phyloP scores from a whole-genome alignment of 2,797 vertebrate species.

The Enteromius afrohamiltoni region DNA sequence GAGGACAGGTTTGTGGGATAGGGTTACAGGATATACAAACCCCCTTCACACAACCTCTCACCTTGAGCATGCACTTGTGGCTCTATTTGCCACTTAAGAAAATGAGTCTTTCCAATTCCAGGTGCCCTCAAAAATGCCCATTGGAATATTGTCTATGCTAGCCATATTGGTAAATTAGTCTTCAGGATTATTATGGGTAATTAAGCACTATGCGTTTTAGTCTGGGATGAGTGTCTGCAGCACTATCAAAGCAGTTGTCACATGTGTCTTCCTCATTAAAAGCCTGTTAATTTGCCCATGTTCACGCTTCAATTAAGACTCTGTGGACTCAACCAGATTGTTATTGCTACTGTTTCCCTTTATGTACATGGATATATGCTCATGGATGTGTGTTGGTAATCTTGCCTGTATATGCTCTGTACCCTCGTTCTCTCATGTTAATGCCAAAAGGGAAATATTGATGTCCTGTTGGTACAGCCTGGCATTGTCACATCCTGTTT shows the following conservation, averaged over 20 bases:
- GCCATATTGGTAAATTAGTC: not conserved
- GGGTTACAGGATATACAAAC: constrained; percentile 18
- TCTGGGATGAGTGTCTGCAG: constrained; percentile 18
- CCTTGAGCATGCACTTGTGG: constrained; percentile 24
- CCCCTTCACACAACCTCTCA: constrained; percentile 14
- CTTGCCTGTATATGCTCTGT: not conserved
- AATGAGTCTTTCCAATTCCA: constrained; percentile 20
- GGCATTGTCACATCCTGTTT: constrained; percentile 44
- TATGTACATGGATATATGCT: not conserved
- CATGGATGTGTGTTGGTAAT: constrained; percentile 6
- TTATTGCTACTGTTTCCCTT: constrained; percentile 2
- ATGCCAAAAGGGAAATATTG: constrained; percentile 27
- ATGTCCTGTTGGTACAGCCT: constrained; percentile 29
- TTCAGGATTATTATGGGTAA: constrained; percentile 7
- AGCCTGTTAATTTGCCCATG: constrained; percentile 6
- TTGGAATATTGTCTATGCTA: constrained; percentile 25
- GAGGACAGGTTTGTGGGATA: constrained; percentile 21
- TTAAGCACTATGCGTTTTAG: constrained; percentile 14
- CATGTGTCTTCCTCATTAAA: constrained; percentile 28
- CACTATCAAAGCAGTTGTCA: constrained; percentile 9
- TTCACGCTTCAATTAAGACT: constrained; percentile 3
- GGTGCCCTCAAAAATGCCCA: constrained; percentile 12
- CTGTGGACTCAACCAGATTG: not conserved
- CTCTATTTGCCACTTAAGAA: constrained; percentile 24
- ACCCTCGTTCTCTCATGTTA: constrained; percentile 18